Percentiles rank a stretch among this genome's conserved stretches.
phyloP scores from a whole-genome alignment of 2,113 vertebrate genomes.

The Rhineura floridana region DNA sequence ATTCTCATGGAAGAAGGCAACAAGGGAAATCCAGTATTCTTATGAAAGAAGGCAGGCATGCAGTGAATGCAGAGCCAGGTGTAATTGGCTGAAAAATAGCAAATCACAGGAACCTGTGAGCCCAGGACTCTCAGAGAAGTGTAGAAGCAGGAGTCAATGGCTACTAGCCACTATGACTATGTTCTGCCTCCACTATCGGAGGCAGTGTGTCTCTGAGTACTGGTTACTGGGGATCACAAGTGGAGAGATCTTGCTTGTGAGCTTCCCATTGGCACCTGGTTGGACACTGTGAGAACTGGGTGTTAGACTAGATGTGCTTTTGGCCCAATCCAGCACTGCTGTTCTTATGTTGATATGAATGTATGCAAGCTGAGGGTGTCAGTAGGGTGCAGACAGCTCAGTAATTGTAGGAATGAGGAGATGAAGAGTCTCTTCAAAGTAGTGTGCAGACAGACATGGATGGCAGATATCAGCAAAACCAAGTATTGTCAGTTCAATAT shows the following conservation, averaged over 20 bases:
- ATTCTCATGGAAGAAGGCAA: neutral
- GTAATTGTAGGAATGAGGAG: neutral
- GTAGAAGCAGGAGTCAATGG: too few species aligned
- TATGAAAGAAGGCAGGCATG: neutral
- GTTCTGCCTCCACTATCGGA: too few species aligned
- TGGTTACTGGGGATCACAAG: too few species aligned
- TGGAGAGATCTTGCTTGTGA: too few species aligned
- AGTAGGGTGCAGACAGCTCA: neutral
- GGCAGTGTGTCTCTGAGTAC: too few species aligned
- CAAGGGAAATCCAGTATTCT: neutral
- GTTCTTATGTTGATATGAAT: too few species aligned
- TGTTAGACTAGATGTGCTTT: too few species aligned
- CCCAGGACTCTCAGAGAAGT: neutral
- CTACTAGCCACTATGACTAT: too few species aligned
- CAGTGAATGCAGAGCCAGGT: neutral
- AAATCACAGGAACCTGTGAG: neutral
- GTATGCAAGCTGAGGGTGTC: neutral
- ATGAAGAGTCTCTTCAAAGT: neutral
- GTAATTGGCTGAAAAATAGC: neutral
- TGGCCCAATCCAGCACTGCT: too few species aligned
- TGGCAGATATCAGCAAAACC: too few species aligned
- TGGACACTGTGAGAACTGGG: too few species aligned
- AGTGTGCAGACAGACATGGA: neutral
- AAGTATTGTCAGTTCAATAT: neutral
- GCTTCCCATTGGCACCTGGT: too few species aligned